Conservation (phyloP, 2,113 vertebrate genomes). For the Tapirus terrestris region DNA sequence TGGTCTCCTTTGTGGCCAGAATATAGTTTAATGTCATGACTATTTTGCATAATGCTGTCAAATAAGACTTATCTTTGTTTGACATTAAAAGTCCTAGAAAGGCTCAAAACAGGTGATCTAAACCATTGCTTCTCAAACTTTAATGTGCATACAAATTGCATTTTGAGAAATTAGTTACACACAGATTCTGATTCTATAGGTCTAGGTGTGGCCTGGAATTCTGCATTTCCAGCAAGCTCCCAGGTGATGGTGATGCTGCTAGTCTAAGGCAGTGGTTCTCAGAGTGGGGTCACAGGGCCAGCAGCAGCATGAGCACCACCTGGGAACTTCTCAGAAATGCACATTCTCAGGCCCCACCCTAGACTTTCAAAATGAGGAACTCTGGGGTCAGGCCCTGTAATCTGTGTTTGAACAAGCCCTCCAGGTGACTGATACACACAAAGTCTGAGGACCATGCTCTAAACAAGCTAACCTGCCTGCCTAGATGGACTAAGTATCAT, state of each 20-base stretch:
- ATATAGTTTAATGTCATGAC: background rate
- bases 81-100: background rate
- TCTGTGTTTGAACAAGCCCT: background rate
- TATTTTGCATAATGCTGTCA: background rate
- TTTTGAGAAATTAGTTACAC: background rate
- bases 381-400: background rate
- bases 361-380: background rate
- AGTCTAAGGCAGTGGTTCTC: background rate
- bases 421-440: background rate
- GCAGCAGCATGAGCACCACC: background rate
- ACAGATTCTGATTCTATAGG: background rate
- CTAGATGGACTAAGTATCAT: background rate
- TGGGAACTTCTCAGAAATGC: background rate
- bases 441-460: background rate
- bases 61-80: background rate
- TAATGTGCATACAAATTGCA: background rate
- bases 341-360: background rate
- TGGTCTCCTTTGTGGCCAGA: background rate
- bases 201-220: background rate
- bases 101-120: background rate
- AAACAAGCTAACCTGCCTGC: background rate
- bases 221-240: background rate
- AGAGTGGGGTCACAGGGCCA: background rate
- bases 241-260: accelerated
- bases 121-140: background rate